Percentiles rank a stretch among this genome's conserved stretches.
Conservation (phyloP, 2,888 invertebrate genomes). For the Cephus nigrinus region DNA sequence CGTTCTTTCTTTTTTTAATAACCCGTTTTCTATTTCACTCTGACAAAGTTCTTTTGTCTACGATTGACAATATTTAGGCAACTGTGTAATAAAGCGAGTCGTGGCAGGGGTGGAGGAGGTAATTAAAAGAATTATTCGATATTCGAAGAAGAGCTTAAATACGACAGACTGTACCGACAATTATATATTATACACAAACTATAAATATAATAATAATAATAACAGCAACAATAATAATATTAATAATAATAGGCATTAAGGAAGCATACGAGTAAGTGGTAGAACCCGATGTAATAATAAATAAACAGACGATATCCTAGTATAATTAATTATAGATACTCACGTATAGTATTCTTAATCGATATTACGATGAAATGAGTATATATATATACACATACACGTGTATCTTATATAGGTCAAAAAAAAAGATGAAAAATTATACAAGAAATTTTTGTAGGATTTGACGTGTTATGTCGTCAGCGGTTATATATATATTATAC, state of each 20-base stretch:
- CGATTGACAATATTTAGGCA: constrained; percentile 50
- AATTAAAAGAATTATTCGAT: constrained; percentile 34
- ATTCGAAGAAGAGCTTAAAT: constrained; percentile 55
- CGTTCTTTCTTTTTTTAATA: background rate
- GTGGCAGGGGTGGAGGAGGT: background rate
- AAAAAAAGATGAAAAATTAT: constrained; percentile 7
- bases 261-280: constrained; percentile 25
- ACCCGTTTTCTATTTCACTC: background rate
- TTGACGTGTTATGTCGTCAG: background rate
- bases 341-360: constrained; percentile 45
- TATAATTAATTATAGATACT: constrained; percentile 35
- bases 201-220: constrained; percentile 27
- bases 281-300: constrained; percentile 43
- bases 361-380: constrained; percentile 29
- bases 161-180: constrained; percentile 56
- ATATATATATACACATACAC: constrained; percentile 22
- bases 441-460: background rate
- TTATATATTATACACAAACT: constrained; percentile 36
- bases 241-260: constrained; percentile 37
- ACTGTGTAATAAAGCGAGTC: constrained; percentile 28
- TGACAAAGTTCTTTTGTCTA: background rate
- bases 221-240: constrained; percentile 27
- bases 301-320: constrained; percentile 43
- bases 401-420: background rate
- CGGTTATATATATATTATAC: too few species aligned